Evolutionary conservation across 2,113 vertebrate genomes (phyloP).

Genomic region (Trematomus loennbergii): DNA sequence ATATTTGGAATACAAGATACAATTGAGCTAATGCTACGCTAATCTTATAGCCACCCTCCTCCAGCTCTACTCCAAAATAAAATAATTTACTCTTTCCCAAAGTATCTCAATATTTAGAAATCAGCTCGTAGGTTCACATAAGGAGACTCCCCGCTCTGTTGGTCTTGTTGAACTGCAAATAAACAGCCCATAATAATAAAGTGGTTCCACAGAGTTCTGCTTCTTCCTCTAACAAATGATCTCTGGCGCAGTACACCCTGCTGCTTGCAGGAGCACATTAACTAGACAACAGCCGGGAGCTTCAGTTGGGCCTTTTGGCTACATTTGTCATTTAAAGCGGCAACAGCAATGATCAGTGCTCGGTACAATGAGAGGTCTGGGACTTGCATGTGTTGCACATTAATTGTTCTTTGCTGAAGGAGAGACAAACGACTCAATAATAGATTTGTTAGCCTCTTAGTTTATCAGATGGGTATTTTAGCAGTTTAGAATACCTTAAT

Average conservation of each 20-base stretch:
- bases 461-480: background rate
- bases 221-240: constrained; percentile 11
- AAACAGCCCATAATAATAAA: background rate
- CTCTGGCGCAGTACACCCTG: background rate
- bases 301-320: constrained; percentile 15
- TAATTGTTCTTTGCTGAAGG: background rate
- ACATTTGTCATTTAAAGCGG: constrained; percentile 13
- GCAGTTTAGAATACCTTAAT: background rate
- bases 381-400: background rate
- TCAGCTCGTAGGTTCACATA: background rate
- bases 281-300: background rate
- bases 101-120: background rate
- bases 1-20: background rate
- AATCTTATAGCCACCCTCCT: background rate
- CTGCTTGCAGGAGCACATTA: background rate
- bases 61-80: background rate
- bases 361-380: background rate
- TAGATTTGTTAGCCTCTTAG: background rate
- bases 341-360: background rate
- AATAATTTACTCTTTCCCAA: background rate
- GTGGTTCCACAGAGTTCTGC: background rate
- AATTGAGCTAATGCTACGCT: background rate
- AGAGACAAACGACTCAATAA: background rate
- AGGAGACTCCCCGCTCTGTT: background rate
- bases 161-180: background rate